Evolutionary conservation across 2,797 vertebrate genomes (phyloP), one percentile per base, ranked within the genome.

Genomic region (Cetoscarus ocellatus): DNA sequence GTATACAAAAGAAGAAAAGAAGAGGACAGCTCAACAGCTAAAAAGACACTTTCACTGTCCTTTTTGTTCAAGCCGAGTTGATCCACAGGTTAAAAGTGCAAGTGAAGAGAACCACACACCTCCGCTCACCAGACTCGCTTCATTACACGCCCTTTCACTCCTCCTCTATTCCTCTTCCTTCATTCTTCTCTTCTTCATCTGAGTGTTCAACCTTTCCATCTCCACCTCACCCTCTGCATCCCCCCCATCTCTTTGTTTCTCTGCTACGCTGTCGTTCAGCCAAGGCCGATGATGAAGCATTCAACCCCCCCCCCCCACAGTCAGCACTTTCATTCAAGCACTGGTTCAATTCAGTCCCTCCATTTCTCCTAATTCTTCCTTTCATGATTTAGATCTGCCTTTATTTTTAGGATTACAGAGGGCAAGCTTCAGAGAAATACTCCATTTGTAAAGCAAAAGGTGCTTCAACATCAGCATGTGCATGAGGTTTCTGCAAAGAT

Each of bases 251-350:
- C 67, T n/a, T 39, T 79, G 79, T 60, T 44, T 70, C 50, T n/a
- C 47, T 64, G 65, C 43, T 60, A 19, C 67, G 71, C 82, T 85
- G 82, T 85, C 79, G 78, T 78, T 89, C 82, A 82, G 66, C 86
- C 45, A 58, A 10, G 71, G 34, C 60, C 19, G 15, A 77, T 87
- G 83, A 86, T 86, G 72, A 80, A 86, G 69, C 10, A 1, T 56
- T 77, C 75, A 67, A 82, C 88, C 84, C 51, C 11, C 6, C 52
- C 36, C 61, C 40, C 53, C 62, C 54, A 6, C 67, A 80, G 75
- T 85, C 84, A 83, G 75, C 76, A 78, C 60, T 87, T 87, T 84
- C 69, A 80, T 72, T 74, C 69, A 79, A 80, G 79, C 61, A 39
- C 73, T 74, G 61, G 49, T 64, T 73, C 75, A 76, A 75, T 88